phyloP scores from a whole-genome alignment of 2,888 invertebrate genomes.

The Tenthredo distinguenda region DNA sequence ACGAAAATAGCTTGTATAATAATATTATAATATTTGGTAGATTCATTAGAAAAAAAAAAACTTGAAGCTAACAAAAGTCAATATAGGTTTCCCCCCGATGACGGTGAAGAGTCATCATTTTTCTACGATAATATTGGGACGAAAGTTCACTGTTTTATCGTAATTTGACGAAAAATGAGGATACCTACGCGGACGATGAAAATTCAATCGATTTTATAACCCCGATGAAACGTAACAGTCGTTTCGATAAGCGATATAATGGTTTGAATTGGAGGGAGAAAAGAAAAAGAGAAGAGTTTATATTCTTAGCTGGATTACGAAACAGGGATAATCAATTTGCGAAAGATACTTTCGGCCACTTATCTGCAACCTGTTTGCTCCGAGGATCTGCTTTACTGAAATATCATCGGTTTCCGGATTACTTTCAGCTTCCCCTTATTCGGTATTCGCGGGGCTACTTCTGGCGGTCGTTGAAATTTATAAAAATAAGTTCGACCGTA shows the following conservation, averaged over 20 bases:
- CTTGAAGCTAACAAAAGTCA: background rate
- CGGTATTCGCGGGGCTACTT: background rate
- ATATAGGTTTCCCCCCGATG: background rate
- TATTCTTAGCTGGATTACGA: background rate
- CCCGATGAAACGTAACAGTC: background rate
- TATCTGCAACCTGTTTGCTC: background rate
- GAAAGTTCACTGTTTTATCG: background rate
- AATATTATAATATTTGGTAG: background rate
- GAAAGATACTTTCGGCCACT: background rate
- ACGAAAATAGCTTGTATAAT: background rate
- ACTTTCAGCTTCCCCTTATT: background rate
- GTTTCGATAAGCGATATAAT: background rate
- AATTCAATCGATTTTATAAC: too few relatives aligned
- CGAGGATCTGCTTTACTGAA: background rate
- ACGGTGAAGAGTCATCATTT: background rate
- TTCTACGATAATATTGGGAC: background rate
- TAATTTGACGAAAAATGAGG: background rate
- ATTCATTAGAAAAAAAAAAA: background rate
- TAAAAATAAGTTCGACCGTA: background rate
- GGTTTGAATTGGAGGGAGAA: background rate
- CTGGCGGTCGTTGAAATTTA: background rate
- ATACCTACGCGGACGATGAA: too few relatives aligned
- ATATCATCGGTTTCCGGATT: background rate
- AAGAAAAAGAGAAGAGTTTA: background rate
- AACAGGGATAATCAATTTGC: background rate